Percentiles rank a stretch among this genome's conserved stretches.
Conservation (phyloP, 2,797 vertebrate genomes). For the Diglossa cyanea region DNA sequence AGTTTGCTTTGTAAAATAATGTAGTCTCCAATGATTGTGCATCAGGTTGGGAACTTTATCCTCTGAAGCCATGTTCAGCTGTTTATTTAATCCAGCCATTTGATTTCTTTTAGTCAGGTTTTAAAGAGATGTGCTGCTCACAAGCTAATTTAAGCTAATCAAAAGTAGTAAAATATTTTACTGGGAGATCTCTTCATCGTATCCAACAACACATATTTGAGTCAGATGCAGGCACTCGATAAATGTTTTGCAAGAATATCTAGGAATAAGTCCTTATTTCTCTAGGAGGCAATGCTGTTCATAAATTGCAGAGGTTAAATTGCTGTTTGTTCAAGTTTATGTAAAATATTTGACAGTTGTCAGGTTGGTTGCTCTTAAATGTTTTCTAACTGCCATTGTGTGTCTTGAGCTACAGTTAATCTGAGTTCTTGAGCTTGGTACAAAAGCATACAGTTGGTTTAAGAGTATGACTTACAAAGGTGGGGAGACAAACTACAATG, state of each 20-base stretch:
- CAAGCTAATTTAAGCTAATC: not conserved
- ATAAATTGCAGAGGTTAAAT: not conserved
- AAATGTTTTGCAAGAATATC: not conserved
- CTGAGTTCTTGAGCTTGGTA: not conserved
- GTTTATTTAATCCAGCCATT: not conserved
- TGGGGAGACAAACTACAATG: not conserved
- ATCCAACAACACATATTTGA: not conserved
- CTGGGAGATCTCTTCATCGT: not conserved
- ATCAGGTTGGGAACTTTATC: conserved; percentile 3
- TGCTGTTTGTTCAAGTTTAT: not conserved
- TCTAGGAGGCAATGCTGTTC: not conserved
- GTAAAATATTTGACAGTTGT: not conserved
- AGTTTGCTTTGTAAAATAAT: conserved; percentile 54
- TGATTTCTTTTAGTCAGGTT: not conserved
- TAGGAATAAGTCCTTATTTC: conserved; percentile 7
- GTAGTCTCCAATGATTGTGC: not conserved
- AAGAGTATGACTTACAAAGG: not conserved
- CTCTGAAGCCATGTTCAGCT: conserved; percentile 16
- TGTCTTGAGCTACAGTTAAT: conserved; percentile 3
- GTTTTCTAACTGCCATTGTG: not conserved
- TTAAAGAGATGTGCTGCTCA: not conserved
- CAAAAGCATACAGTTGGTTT: conserved; percentile 1
- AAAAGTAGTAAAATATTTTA: not conserved
- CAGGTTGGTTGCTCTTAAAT: conserved; percentile 13
- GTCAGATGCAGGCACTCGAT: not conserved